Evolutionary conservation across 2,888 invertebrate species (phyloP), one percentile per base, ranked within the genome.

Genomic region (Agonum fuliginosum): DNA sequence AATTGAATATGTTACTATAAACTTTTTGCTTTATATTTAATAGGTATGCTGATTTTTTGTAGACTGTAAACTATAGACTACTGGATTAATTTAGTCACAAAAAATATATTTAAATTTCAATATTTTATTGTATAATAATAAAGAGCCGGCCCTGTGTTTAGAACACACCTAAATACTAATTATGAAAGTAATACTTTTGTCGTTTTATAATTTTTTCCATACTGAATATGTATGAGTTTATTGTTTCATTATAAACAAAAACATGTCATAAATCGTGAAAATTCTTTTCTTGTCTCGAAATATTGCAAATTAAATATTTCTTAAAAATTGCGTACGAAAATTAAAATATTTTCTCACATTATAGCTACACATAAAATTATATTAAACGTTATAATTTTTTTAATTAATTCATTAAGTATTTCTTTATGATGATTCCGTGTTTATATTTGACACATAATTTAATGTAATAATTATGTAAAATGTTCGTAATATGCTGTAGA

Each of bases 131-230:
- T 46, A 10, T 14, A 48, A 48, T 1, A 48, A 12, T 48, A 48
- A 3, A 48, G 19, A 24, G 24, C 54, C 54, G 14, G n/a, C 22
- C 54, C 54, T 54, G 54, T 20, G 20, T 20, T 54, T 14, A 48
- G 20, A 22, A 54, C 54, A 54, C 0, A 20, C 54, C n/a, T 54
- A 5, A 54, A 24, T 54, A 20, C 17, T 19, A 20, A 54, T 54
- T 14, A 19, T 20, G 24, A 54, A 20, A 54, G 24, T 24, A 54
- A 54, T 22, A 54, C 19, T 20, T 22, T 24, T n/a, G 19, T 5
- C n/a, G n/a, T n/a, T n/a, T n/a, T n/a, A n/a, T 54, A 22, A 1
- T 54, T 48, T 48, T 54, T 54, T 54, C 20, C n/a, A 17, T 54
- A 20, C 2, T 54, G 22, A 20, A 54, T 54, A 54, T 54, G 10